Percentiles rank a stretch among this genome's conserved stretches.
Evolutionary conservation across 2,797 vertebrate genomes (phyloP).

Genomic region (Coregonus suidteri): DNA sequence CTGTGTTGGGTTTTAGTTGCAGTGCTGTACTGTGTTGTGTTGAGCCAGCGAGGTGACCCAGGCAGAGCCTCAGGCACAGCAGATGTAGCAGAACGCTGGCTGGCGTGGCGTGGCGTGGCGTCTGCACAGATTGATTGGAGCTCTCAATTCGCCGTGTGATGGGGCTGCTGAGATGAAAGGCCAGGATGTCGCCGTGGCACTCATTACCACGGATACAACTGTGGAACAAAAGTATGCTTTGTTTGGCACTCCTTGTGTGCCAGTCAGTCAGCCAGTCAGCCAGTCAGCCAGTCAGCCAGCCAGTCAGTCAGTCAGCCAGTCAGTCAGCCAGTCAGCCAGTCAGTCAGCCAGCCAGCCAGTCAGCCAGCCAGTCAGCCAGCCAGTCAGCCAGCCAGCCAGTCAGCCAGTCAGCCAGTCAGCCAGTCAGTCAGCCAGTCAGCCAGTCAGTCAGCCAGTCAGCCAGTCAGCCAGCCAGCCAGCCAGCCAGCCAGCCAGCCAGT

Average conservation of each 20-base stretch:
- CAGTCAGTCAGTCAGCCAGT: slow-evolving; percentile 19
- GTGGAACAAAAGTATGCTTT: slow-evolving; percentile 46
- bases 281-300: slow-evolving; percentile 10
- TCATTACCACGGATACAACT: slow-evolving; percentile 49
- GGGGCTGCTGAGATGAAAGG: slow-evolving; percentile 55
- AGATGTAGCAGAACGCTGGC: slow-evolving; percentile 29
- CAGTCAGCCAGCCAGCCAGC: too few relatives aligned
- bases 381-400: background rate
- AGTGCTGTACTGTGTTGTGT: too few relatives aligned
- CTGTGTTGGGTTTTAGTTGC: background rate
- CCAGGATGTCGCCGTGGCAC: slow-evolving; percentile 50
- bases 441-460: too few relatives aligned
- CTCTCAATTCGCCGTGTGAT: slow-evolving; percentile 38
- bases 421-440: too few relatives aligned
- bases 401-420: too few relatives aligned
- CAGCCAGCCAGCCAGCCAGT: too few relatives aligned
- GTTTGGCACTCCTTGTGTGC: slow-evolving; percentile 30
- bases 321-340: slow-evolving; percentile 2
- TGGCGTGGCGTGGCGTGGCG: slow-evolving; percentile 30
- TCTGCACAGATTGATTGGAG: slow-evolving; percentile 35
- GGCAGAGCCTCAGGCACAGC: slow-evolving; percentile 38
- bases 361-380: slow-evolving; percentile 8
- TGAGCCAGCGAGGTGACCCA: slow-evolving; percentile 26
- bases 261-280: slow-evolving; percentile 10
- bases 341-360: slow-evolving; percentile 10